Evolutionary conservation across 2,797 vertebrate genomes (phyloP), one percentile per base, ranked within the genome.

Genomic region (Gila robusta): DNA sequence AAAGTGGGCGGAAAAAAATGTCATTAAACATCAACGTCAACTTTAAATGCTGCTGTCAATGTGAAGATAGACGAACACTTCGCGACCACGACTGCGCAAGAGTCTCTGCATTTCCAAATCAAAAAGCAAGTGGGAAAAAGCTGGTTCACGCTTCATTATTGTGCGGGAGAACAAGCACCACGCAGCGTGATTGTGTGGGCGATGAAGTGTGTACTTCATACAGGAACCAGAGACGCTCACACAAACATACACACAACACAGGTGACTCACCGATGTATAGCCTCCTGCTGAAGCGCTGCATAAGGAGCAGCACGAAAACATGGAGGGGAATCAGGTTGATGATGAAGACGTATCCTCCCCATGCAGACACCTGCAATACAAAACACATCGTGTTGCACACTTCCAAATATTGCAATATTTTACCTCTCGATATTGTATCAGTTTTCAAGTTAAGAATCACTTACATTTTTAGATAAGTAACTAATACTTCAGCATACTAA

Each of bases 261-360:
- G 5, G 64, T 87, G 70, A 93, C 97, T 97, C 91, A 99, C 98
- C 98, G 47, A 99, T 98, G 92, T 99, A 99, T 90, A 99, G 96
- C 92, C 97, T 96, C 84, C 94, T 96, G 94, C 98, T 99, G 92
- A 96, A 99, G 83, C 98, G 96, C 91, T 99, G 98, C 98, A 99
- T 99, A 83, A 99, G 94, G 87, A 99, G 92, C 86, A 99, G 94
- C 81, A 97, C 97, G 91, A 99, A 98, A 52, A 99, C 98, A 81
- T 99, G 98, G 85, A 99, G 96, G 56, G 98, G 98, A 92, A 99
- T 99, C 84, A 99, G 97, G 93, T 99, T 99, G 96, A 99, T 99
- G 95, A 99, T 99, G 93, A 99, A 99, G 91, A 99, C 98, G 86
- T 99, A 99, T 88, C 98, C 98, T 85, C 98, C 98, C 98, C 98